Evolutionary conservation across 2,797 vertebrate genomes (phyloP), one percentile per base, ranked within the genome.

Genomic region (Aulostomus chinensis): DNA sequence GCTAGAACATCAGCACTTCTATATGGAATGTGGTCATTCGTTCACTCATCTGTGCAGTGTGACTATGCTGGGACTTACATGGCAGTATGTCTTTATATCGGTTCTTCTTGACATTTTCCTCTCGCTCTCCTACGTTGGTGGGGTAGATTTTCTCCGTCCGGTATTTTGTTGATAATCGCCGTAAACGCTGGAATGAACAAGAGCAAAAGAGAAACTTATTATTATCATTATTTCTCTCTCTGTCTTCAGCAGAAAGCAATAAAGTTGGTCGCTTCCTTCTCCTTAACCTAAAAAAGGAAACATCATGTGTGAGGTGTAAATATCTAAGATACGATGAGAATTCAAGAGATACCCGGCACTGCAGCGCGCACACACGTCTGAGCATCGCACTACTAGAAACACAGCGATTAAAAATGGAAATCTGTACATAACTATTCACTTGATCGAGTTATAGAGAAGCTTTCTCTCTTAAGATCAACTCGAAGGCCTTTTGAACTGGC

Each of bases 41-140:
- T 9, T 17, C 32, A 17, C 8, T 34, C 14, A 17, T 16, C 8
- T 34, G 30, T 32, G 30, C 5, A 8, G 8, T 32, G 30, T 15
- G 30, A 21, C 6, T 3, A 21, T 21, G 20, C 20, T 6, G 20
- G 16, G 7, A 58, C 95, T 95, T 91, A 99, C 96, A 99, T 50
- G 97, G 96, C 70, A 99, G 87, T 79, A 99, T 99, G 80, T 99
- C 97, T 84, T 99, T 99, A 68, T 99, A 99, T 95, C 97, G 87
- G 87, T 99, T 99, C 92, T 98, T 99, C 88, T 98, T 98, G 73
- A 99, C 94, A 72, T 99, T 99, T 86, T 98, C 97, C 85, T 99
- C 97, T 84, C 88, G 92, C 86, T 99, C 97, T 66, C 97, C 97
- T 59, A 94, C 90, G 48, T 92, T 94, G 71, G 97, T 98, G 61